These are phyloP conservation scores for Pygoscelis antarcticus DNA, from an alignment of 2,113 vertebrate species.

Conservation along the genomic window DNA sequence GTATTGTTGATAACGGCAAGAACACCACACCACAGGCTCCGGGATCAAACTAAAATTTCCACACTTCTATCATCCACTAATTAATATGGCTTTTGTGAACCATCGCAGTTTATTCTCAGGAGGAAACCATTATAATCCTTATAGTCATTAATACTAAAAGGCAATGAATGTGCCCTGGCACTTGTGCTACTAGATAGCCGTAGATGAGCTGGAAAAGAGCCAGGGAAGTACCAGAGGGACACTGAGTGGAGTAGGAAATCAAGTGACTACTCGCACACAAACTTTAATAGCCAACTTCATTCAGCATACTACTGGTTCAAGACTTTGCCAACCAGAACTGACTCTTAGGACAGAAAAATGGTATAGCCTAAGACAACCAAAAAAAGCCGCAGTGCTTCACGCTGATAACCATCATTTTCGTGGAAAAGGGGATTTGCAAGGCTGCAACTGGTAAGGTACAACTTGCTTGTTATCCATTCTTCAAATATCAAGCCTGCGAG, in stretches of 20 bases:
- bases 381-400: background rate
- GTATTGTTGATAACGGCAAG: background rate
- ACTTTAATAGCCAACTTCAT: background rate
- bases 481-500: background rate
- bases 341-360: rapidly evolving
- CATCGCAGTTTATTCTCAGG: background rate
- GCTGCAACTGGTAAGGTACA: background rate
- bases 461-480: background rate
- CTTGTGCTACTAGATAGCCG: slow-evolving; percentile 4
- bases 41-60: background rate
- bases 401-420: background rate
- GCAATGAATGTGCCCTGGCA: background rate
- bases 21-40: background rate
- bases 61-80: slow-evolving; percentile 2
- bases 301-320: background rate
- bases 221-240: background rate
- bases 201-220: background rate
- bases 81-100: slow-evolving; percentile 32
- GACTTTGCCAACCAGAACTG: background rate
- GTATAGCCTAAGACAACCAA: background rate
- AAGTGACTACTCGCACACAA: background rate
- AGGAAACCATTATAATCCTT: slow-evolving; percentile 3
- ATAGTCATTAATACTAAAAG: slow-evolving; percentile 42
- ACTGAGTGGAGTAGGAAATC: background rate
- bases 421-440: background rate